A percentile compares a stretch with the other conserved stretches of the same genome.
phyloP scores from a whole-genome alignment of 2,888 invertebrate species.

The Toxonevra muliebris region DNA sequence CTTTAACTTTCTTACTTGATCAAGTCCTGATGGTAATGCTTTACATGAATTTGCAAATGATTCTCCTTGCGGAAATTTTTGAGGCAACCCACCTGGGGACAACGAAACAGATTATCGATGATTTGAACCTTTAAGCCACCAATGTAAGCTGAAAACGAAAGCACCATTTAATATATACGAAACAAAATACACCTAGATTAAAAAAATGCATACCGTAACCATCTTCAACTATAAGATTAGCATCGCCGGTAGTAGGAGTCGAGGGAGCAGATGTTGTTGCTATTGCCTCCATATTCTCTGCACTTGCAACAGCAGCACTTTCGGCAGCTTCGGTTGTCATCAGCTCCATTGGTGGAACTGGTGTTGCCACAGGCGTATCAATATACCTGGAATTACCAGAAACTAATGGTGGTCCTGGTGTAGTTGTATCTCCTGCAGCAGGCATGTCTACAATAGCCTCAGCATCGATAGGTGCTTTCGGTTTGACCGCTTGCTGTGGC shows the following conservation, averaged over 20 bases:
- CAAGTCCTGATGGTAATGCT: conserved; percentile 89
- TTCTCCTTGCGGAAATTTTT: conserved; percentile 93
- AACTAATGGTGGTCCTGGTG: conserved; percentile 30
- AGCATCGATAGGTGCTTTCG: conserved; percentile 40
- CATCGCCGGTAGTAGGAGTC: background rate
- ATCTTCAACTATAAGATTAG: conserved; percentile 47
- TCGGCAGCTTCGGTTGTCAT: conserved; percentile 49
- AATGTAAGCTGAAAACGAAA: conserved; percentile 65
- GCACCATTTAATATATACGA: background rate
- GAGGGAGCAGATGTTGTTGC: conserved; percentile 9
- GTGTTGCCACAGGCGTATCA: conserved; percentile 56
- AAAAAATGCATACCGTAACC: conserved; percentile 56
- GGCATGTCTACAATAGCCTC: conserved; percentile 44
- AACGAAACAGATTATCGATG: conserved; percentile 74
- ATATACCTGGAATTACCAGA: conserved; percentile 47
- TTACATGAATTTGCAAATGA: conserved; percentile 90
- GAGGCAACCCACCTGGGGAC: conserved; percentile 83
- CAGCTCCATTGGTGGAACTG: conserved; percentile 58
- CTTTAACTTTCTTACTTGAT: conserved; percentile 66
- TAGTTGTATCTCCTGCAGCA: background rate
- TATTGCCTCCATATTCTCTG: conserved; percentile 28
- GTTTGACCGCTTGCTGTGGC: conserved; percentile 53
- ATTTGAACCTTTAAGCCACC: conserved; percentile 73
- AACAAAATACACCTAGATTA: conserved; percentile 14
- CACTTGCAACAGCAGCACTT: conserved; percentile 22